phyloP scores from a whole-genome alignment of 2,797 vertebrate genomes.

The Etheostoma nigrum region DNA sequence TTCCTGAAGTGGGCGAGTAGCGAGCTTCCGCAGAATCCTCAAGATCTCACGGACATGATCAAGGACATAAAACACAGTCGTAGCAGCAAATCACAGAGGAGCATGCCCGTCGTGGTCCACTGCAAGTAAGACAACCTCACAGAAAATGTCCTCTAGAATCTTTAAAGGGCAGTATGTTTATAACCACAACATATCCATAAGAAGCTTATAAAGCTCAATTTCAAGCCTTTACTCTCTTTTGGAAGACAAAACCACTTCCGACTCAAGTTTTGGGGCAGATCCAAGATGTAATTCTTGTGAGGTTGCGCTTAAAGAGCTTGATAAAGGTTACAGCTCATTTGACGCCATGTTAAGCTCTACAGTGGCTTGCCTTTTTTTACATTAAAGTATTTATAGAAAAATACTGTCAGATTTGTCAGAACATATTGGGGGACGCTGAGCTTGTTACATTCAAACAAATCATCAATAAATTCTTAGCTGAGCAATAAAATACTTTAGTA shows the following conservation, averaged over 20 bases:
- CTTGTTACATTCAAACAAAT: background rate
- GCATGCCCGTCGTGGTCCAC: constrained; percentile 85
- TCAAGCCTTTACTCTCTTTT: background rate
- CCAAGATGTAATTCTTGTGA: background rate
- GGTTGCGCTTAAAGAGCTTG: background rate
- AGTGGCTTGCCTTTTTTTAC: background rate
- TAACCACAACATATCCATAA: background rate
- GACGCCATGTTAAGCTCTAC: background rate
- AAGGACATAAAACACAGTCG: constrained; percentile 80
- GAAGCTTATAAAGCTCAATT: background rate
- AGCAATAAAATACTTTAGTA: background rate
- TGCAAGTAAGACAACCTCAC: constrained; percentile 87
- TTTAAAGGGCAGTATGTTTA: background rate
- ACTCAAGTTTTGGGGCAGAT: background rate
- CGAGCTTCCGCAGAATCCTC: constrained; percentile 85
- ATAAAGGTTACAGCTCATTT: background rate
- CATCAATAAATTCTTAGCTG: background rate
- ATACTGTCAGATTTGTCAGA: background rate
- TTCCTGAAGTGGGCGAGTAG: constrained; percentile 87
- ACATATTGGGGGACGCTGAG: background rate
- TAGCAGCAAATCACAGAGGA: constrained; percentile 63
- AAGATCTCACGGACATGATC: constrained; percentile 88
- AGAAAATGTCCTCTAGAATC: background rate
- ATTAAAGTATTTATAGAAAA: background rate
- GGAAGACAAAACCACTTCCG: background rate